Conservation (phyloP, 2,113 vertebrate species). For the Meriones unguiculatus region DNA sequence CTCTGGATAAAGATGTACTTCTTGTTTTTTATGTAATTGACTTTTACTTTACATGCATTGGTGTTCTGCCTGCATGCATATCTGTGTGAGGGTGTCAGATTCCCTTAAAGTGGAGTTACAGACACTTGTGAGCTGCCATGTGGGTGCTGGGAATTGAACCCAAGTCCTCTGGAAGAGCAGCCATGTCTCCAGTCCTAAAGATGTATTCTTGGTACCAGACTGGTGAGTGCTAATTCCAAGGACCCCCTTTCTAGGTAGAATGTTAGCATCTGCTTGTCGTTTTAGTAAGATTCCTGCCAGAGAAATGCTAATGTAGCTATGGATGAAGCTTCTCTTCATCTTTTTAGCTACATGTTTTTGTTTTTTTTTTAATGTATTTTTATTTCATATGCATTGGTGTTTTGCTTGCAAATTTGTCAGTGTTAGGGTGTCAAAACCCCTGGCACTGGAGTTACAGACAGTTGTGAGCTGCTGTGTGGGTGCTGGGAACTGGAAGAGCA, state of each 20-base stretch:
- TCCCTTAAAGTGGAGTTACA: not conserved
- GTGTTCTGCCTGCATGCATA: not conserved
- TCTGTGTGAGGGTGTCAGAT: not conserved
- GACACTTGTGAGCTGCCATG: too few species aligned
- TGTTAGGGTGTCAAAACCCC: too few species aligned
- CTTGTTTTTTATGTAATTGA: too few species aligned
- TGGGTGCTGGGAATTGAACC: too few species aligned
- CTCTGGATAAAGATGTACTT: not conserved
- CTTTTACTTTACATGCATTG: too few species aligned
- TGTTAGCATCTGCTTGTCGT: too few species aligned
- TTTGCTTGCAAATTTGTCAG: too few species aligned
- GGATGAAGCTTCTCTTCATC: not conserved
- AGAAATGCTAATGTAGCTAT: not conserved
- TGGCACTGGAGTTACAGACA: too few species aligned
- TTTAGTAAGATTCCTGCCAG: not conserved
- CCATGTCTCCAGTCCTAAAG: not conserved
- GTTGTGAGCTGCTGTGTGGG: too few species aligned
- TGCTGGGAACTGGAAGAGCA: too few species aligned
- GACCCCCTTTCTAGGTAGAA: not conserved
- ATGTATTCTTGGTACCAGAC: not conserved
- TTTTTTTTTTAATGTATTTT: too few species aligned
- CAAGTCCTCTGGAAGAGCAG: not conserved
- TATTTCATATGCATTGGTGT: too few species aligned
- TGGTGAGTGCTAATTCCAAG: not conserved
- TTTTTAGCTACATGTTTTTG: not conserved